Percentiles rank a stretch among this genome's conserved stretches.
Conservation (phyloP, 2,888 invertebrate species). For the Hetaerina titia region DNA sequence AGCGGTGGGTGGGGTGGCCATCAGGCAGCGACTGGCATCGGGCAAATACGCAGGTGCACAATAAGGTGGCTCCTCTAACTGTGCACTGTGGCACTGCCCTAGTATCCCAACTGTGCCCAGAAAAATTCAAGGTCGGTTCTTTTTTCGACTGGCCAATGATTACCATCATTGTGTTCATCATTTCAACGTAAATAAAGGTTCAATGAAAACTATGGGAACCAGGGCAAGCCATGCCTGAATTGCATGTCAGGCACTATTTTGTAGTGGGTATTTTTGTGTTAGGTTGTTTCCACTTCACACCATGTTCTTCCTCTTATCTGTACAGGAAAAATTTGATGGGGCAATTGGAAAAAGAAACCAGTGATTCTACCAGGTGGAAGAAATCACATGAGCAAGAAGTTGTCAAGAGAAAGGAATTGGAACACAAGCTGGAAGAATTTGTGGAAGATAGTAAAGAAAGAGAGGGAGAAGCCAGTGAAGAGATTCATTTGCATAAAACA, state of each 20-base stretch:
- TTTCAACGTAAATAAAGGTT: neutral
- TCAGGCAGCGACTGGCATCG: too few relatives aligned
- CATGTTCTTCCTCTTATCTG: neutral
- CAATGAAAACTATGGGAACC: neutral
- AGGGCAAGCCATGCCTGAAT: neutral
- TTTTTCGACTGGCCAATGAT: too few relatives aligned
- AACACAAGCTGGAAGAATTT: constrained; percentile 9
- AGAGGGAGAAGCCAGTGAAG: constrained; percentile 24
- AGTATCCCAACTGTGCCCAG: too few relatives aligned
- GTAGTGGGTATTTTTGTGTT: neutral
- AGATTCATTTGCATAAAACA: neutral
- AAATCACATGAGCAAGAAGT: constrained; percentile 20
- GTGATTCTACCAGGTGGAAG: neutral
- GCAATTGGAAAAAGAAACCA: constrained; percentile 76
- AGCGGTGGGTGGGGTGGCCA: too few relatives aligned
- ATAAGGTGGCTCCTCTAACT: too few relatives aligned
- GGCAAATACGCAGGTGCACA: too few relatives aligned
- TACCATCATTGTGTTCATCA: too few relatives aligned
- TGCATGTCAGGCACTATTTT: neutral
- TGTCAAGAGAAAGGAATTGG: constrained; percentile 17
- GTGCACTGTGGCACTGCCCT: too few relatives aligned
- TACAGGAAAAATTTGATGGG: constrained; percentile 3
- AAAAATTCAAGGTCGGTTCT: too few relatives aligned
- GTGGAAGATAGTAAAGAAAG: constrained; percentile 18
- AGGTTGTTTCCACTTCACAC: neutral